These are phyloP conservation scores for Danaus melanippus DNA, from an alignment of 1,140 invertebrate genomes.

Conservation along the genomic window DNA sequence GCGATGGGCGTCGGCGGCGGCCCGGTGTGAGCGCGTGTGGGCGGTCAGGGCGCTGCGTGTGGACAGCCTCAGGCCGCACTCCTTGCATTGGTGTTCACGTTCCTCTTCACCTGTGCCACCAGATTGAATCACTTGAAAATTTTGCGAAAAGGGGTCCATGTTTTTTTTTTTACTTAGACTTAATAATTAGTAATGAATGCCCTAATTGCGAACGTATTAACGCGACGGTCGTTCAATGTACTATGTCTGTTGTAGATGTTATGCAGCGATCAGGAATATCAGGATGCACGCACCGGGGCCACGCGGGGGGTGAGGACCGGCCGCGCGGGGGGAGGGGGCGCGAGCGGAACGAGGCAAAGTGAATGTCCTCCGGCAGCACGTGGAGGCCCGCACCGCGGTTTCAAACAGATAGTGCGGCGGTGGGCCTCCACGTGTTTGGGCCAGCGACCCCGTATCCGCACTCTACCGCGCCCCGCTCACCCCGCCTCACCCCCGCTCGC, in stretches of 20 bases:
- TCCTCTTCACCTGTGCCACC: conserved; percentile 54
- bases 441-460: conserved; percentile 53
- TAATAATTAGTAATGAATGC: conserved; percentile 8
- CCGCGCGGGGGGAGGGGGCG: conserved; percentile 35
- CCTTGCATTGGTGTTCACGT: conserved; percentile 65
- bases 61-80: conserved; percentile 74
- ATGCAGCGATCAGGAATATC: conserved; percentile 61
- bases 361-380: conserved; percentile 65
- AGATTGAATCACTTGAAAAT: conserved; percentile 29
- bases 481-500: conserved; percentile 34
- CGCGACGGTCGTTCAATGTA: conserved; percentile 46
- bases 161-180: neutral
- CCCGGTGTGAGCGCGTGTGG: conserved; percentile 73
- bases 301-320: conserved; percentile 25
- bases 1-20: conserved; percentile 81
- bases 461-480: conserved; percentile 35
- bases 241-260: conserved; percentile 50
- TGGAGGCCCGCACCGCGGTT: conserved; percentile 64
- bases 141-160: conserved; percentile 10
- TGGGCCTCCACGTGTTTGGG: conserved; percentile 67
- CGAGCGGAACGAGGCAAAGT: conserved; percentile 47
- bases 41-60: conserved; percentile 75
- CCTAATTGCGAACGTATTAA: conserved; percentile 19
- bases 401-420: conserved; percentile 53
- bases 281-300: conserved; percentile 52